Base-by-base conservation (phyloP, 2,113 vertebrate species). In the Catharus bicknelli region DNA sequence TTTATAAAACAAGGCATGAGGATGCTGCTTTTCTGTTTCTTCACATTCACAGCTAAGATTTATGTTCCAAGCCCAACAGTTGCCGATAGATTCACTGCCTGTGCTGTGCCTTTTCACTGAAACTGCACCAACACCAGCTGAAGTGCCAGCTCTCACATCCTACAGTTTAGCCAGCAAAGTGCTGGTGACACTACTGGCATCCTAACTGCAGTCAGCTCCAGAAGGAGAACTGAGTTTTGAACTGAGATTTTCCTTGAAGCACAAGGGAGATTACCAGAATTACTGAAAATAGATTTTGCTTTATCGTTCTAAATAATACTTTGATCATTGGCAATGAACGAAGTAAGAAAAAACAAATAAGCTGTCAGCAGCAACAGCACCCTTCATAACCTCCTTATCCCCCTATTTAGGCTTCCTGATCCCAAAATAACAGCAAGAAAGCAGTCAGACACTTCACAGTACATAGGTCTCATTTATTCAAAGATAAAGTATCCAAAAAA, bases 121-220 rank as follows among this genome's bases (percentile, higher is more conserved):
- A 32, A 34, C n/a, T 4, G n/a, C 79, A 66, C 34, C 59, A 22
- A 29, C 2, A 14, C 11, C 54, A 25, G 29, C 20, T 26, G 19
- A 82, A 53, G 15, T 3, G 1, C 18, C 53, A 74, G 38, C 29
- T 29, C 40, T 30, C 1, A 3, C 48, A 61, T 10, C 42, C 45
- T 36, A 3, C 26, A 2, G 10, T n/a, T 40, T 10, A 21, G 9
- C 13, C 0, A 0, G 26, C 25, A 34, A 70, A 21, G 26, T 1
- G 15, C 50, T 47, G 63, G 5, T 25, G 47, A 20, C 66, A 47
- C 22, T 34, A 7, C 15, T 2, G 5, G 18, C 3, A 1, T 3
- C 2, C 22, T 5, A 45, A 23, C 13, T 5, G 27, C 14, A 13
- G 59, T 1, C 45, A 47, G 69, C 70, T 76, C 57, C 45, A 40